Evolutionary conservation across 1,140 invertebrate genomes (phyloP).

Genomic region (Oryctes rhinoceros): DNA sequence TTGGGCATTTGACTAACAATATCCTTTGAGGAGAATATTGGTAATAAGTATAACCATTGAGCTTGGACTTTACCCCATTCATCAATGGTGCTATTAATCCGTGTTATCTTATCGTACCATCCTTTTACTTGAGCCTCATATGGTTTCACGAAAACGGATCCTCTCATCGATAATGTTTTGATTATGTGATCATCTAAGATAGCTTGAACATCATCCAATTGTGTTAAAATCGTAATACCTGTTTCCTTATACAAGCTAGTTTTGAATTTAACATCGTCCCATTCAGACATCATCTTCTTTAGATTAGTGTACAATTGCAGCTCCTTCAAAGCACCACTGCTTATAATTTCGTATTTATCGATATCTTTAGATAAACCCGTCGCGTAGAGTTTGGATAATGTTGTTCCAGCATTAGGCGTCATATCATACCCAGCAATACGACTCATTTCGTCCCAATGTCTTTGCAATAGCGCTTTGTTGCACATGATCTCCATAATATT

Average conservation of each 20-base stretch:
- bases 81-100: slow-evolving; percentile 82
- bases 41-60: slow-evolving; percentile 91
- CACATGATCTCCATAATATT: slow-evolving; percentile 79
- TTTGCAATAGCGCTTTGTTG: slow-evolving; percentile 83
- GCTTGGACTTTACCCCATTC: slow-evolving; percentile 89
- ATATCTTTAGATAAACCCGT: slow-evolving; percentile 78
- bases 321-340: slow-evolving; percentile 90
- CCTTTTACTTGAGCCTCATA: slow-evolving; percentile 80
- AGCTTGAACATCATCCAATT: slow-evolving; percentile 86
- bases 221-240: slow-evolving; percentile 78
- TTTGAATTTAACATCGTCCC: slow-evolving; percentile 80
- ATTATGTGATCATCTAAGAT: slow-evolving; percentile 89
- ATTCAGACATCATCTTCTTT: slow-evolving; percentile 85
- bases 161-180: slow-evolving; percentile 88
- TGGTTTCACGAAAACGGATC: slow-evolving; percentile 91
- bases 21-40: slow-evolving; percentile 93
- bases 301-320: slow-evolving; percentile 80
- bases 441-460: slow-evolving; percentile 94
- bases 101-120: slow-evolving; percentile 83
- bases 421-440: slow-evolving; percentile 82
- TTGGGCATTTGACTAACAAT: slow-evolving; percentile 93
- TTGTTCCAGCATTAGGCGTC: slow-evolving; percentile 85
- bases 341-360: slow-evolving; percentile 85
- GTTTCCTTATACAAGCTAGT: slow-evolving; percentile 81
- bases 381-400: slow-evolving; percentile 82